A percentile compares a stretch with the other conserved stretches of the same genome.
phyloP scores from a whole-genome alignment of 2,888 invertebrate species.

The Beris chalybata region DNA sequence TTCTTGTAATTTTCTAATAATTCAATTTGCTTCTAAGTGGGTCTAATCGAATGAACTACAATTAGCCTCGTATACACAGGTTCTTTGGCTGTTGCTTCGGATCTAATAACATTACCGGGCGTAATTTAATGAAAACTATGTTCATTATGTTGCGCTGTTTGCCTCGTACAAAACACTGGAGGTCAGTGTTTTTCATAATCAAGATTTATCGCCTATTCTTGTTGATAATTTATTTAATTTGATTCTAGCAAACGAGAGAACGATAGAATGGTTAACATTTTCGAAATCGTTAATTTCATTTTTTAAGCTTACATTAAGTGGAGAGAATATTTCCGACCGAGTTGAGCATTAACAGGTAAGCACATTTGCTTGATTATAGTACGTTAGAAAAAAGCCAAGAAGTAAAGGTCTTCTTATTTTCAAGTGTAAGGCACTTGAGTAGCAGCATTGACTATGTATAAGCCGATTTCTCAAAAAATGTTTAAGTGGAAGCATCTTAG shows the following conservation, averaged over 20 bases:
- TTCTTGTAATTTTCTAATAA: constrained; percentile 33
- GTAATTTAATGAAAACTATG: constrained; percentile 28
- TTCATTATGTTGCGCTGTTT: constrained; percentile 9
- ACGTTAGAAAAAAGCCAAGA: no score
- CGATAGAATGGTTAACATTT: background rate
- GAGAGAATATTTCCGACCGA: no score
- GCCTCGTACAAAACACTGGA: background rate
- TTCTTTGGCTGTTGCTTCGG: background rate
- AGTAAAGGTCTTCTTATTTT: no score
- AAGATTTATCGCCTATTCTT: constrained; percentile 17
- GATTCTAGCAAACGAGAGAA: constrained; percentile 17
- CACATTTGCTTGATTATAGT: no score
- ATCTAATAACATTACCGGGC: constrained; percentile 13
- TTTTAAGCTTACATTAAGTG: no score
- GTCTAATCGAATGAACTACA: constrained; percentile 32
- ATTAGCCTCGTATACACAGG: constrained; percentile 29
- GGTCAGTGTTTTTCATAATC: constrained; percentile 29
- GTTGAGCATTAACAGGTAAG: no score
- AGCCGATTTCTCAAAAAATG: no score
- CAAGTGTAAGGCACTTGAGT: no score
- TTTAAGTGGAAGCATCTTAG: no score
- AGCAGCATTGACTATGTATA: no score
- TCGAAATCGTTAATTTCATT: no score
- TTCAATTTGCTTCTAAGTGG: constrained; percentile 33
- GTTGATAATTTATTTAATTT: constrained; percentile 18